Evolutionary conservation across 1,140 invertebrate genomes (phyloP), one percentile per base, ranked within the genome.

Genomic region (Diuraphis noxia): DNA sequence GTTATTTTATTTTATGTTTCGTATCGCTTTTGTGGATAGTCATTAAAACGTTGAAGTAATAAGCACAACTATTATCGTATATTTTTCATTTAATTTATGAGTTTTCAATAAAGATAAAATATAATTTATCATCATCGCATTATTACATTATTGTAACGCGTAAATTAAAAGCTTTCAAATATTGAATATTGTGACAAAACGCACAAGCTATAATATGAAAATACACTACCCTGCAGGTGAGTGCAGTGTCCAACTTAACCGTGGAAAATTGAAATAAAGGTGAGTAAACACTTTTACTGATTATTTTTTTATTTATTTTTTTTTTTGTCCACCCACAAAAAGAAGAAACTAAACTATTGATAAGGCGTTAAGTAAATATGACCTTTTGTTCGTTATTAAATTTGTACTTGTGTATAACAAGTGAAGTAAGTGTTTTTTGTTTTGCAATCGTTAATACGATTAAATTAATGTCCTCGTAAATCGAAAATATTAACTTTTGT

Each of bases 31-130:
- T 72, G n/a, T 63, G n/a, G 30, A 63, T 63, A 63, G 30, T 72
- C 30, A 72, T 72, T 72, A 72, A n/a, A 72, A 72, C n/a, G 30
- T n/a, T n/a, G 13, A n/a, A 72, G 30, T 72, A 72, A 72, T 72
- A 72, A 72, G 5, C 13, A 72, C 21, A 49, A 49, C 56, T 72
- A 72, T n/a, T 72, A 72, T 72, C 56, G 13, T 72, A 17, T 13
- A 72, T n/a, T 72, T 63, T 63, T 72, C 19, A 72, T 72, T 72
- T n/a, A n/a, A 72, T 72, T 72, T 72, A 72, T 72, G 56, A 72
- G 56, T 72, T 72, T 72, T 34, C 56, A 72, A 72, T 72, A n/a
- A 72, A 72, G n/a, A 72, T 72, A 72, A 6, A 72, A n/a, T 72
- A 72, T 72, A 72, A 72, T 72, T 72, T n/a, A 72, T 72, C 56